phyloP scores from a whole-genome alignment of 92 coral and sea anemone genomes.

The Porites rus region DNA sequence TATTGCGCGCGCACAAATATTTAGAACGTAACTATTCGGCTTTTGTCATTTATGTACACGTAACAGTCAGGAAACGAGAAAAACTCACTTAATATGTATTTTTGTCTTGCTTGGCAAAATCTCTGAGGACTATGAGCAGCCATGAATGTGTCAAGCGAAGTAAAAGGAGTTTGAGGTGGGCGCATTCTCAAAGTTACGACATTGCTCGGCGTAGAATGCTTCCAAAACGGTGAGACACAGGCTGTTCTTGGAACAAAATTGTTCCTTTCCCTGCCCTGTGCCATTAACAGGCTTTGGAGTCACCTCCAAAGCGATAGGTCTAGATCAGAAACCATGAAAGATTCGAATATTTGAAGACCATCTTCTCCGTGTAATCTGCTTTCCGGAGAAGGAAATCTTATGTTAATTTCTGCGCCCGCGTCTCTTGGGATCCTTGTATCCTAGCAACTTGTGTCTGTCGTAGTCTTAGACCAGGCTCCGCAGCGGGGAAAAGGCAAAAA shows the following conservation, averaged over 20 bases:
- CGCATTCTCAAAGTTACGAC: slow-evolving; percentile 87
- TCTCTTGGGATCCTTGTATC: slow-evolving; percentile 76
- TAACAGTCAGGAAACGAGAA: not conserved
- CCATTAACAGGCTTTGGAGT: slow-evolving; percentile 78
- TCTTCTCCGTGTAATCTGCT: not conserved
- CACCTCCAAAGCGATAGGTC: slow-evolving; percentile 43
- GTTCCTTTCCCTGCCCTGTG: slow-evolving; percentile 73
- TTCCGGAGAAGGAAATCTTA: not conserved
- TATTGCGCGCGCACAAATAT: not conserved
- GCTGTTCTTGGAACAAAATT: slow-evolving; percentile 72
- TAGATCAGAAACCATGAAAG: slow-evolving; percentile 33
- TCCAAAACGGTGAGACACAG: slow-evolving; percentile 88
- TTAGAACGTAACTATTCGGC: no score
- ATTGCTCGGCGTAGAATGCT: slow-evolving; percentile 80
- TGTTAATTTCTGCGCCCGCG: slow-evolving; percentile 62
- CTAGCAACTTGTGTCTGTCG: slow-evolving; percentile 52
- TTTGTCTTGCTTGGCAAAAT: slow-evolving; percentile 91
- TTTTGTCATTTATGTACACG: not conserved
- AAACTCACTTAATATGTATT: slow-evolving; percentile 88
- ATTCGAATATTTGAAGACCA: slow-evolving; percentile 26
- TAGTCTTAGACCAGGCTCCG: no score
- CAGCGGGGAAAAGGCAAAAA: no score
- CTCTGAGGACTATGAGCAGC: slow-evolving; percentile 96
- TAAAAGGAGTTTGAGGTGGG: slow-evolving; percentile 80
- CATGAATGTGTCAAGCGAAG: slow-evolving; percentile 96